phyloP scores from a whole-genome alignment of 2,797 vertebrate species.

The Knipowitschia caucasica region DNA sequence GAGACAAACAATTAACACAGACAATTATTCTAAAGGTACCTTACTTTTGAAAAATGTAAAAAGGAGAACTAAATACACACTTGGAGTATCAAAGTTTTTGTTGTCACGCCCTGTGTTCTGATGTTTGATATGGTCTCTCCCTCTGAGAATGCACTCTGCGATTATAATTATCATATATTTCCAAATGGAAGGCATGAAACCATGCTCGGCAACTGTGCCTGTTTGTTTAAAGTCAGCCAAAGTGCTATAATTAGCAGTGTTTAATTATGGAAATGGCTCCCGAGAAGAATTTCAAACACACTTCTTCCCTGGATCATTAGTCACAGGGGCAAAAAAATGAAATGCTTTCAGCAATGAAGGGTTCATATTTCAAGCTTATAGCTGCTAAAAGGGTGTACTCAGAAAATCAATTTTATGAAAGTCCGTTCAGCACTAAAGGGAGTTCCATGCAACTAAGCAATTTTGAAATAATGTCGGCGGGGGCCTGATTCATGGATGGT shows the following conservation, averaged over 20 bases:
- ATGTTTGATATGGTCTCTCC: constrained; percentile 76
- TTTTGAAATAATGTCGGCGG: constrained; percentile 91
- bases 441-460: constrained; percentile 94
- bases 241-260: constrained; percentile 95
- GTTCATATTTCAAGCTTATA: constrained; percentile 99
- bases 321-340: constrained; percentile 89
- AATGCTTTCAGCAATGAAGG: constrained; percentile 96
- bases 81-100: constrained; percentile 52
- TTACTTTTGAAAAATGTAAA: too few species aligned
- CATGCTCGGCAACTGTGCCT: constrained; percentile 78
- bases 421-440: constrained; percentile 95
- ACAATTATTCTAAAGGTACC: too few species aligned
- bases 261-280: constrained; percentile 99
- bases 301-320: constrained; percentile 93
- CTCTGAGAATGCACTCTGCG: constrained; percentile 76
- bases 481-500: constrained; percentile 87
- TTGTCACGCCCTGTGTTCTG: constrained; percentile 65
- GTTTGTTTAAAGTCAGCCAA: constrained; percentile 93
- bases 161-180: constrained; percentile 84
- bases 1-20: too few species aligned
- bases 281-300: constrained; percentile 92
- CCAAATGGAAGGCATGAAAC: constrained; percentile 82
- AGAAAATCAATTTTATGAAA: constrained; percentile 99
- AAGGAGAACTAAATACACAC: too few species aligned
- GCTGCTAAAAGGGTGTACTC: constrained; percentile 97